A percentile compares a stretch with the other conserved stretches of the same genome.
These are phyloP conservation scores for Octodonta nipae DNA, from an alignment of 2,888 invertebrate genomes.

Conservation along the genomic window DNA sequence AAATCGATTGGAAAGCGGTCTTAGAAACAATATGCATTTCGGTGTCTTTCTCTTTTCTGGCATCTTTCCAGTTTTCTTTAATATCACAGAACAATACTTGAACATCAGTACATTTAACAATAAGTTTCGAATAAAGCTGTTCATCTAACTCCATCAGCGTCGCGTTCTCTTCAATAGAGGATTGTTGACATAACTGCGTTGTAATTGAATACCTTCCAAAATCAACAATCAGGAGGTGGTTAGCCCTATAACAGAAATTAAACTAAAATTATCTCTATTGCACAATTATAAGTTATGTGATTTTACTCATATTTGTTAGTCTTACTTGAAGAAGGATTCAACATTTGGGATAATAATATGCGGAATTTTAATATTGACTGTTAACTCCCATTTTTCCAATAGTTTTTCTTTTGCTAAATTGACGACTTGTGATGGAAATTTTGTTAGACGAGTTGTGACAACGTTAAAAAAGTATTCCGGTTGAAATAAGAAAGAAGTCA, in stretches of 20 bases:
- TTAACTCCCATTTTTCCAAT: slow-evolving; percentile 37
- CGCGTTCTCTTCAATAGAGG: slow-evolving; percentile 55
- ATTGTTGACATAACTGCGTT: slow-evolving; percentile 59
- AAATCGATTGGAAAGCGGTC: slow-evolving; percentile 33
- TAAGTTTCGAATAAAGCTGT: slow-evolving; percentile 61
- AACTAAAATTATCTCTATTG: not conserved
- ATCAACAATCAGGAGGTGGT: slow-evolving; percentile 58
- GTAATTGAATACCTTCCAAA: slow-evolving; percentile 54
- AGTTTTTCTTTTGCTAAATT: slow-evolving; percentile 26
- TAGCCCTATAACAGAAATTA: slow-evolving; percentile 39
- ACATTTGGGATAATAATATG: slow-evolving; percentile 63
- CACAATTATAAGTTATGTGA: not conserved
- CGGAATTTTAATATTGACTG: slow-evolving; percentile 61
- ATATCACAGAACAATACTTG: slow-evolving; percentile 49
- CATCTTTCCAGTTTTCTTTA: slow-evolving; percentile 63
- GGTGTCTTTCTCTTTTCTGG: slow-evolving; percentile 55
- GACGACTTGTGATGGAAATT: too few relatives aligned
- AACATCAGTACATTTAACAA: slow-evolving; percentile 52
- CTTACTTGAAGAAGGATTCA: slow-evolving; percentile 54
- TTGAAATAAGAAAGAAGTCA: too few relatives aligned
- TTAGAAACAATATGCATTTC: slow-evolving; percentile 62
- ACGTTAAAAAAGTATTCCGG: too few relatives aligned
- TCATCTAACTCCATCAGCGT: slow-evolving; percentile 75
- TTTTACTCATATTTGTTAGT: slow-evolving; percentile 7
- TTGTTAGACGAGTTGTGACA: too few relatives aligned